Conservation (phyloP, 2,888 invertebrate species). For the Rhingia campestris region DNA sequence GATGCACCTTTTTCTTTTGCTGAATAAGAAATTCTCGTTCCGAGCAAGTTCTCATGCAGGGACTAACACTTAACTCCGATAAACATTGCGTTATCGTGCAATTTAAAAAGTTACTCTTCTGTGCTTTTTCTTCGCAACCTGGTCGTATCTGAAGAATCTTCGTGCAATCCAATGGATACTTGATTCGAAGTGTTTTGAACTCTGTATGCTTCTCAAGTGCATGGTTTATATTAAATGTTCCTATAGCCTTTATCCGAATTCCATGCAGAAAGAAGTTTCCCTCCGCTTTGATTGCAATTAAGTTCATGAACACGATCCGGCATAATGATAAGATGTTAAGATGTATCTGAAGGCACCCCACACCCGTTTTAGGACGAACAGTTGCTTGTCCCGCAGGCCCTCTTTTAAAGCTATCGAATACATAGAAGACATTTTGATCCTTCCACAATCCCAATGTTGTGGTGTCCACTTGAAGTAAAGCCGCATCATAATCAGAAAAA, state of each 20-base stretch:
- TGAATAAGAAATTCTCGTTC: slow-evolving; percentile 58
- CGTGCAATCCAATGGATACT: slow-evolving; percentile 50
- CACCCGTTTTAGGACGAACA: slow-evolving; percentile 78
- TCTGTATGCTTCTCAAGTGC: slow-evolving; percentile 28
- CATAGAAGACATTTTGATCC: slow-evolving; percentile 86
- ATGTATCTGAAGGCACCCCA: slow-evolving; percentile 86
- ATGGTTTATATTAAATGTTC: slow-evolving; percentile 56
- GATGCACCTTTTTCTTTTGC: slow-evolving; percentile 42
- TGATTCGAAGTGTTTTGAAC: slow-evolving; percentile 48
- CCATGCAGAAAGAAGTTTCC: slow-evolving; percentile 84
- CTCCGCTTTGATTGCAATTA: slow-evolving; percentile 78
- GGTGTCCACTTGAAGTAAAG: slow-evolving; percentile 85
- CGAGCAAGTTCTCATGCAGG: slow-evolving; percentile 71
- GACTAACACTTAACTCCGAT: slow-evolving; percentile 69
- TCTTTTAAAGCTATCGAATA: slow-evolving; percentile 87
- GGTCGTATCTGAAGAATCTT: neutral
- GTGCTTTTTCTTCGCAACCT: neutral
- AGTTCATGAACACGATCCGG: slow-evolving; percentile 84
- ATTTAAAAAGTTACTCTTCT: neutral
- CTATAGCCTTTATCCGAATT: slow-evolving; percentile 80
- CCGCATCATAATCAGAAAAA: slow-evolving; percentile 78
- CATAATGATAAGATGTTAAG: slow-evolving; percentile 85
- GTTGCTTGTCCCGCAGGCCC: slow-evolving; percentile 84
- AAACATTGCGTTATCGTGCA: slow-evolving; percentile 60
- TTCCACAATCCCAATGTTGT: slow-evolving; percentile 86